phyloP scores from a whole-genome alignment of 2,888 invertebrate genomes.

The Sinopyrophorus schimmeli region DNA sequence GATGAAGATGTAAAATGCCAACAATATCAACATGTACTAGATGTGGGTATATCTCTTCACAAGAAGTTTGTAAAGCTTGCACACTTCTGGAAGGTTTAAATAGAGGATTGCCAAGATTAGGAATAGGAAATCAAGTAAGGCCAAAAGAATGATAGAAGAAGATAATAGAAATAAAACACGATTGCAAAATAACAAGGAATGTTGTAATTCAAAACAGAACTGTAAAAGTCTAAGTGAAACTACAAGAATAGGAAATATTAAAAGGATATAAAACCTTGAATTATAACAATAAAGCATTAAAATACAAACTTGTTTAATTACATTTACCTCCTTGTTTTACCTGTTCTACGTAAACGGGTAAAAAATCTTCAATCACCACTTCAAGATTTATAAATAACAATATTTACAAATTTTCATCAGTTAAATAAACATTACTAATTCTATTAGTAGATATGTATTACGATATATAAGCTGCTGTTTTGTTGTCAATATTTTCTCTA shows the following conservation, averaged over 20 bases:
- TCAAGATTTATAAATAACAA: slow-evolving; percentile 1
- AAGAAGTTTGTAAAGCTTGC: slow-evolving; percentile 95
- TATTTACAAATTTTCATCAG: neutral
- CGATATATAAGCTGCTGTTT: slow-evolving; percentile 76
- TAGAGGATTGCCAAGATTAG: slow-evolving; percentile 85
- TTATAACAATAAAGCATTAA: neutral
- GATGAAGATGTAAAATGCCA: slow-evolving; percentile 84
- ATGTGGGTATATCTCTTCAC: slow-evolving; percentile 92
- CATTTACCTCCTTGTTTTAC: neutral
- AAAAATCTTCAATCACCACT: too few species aligned
- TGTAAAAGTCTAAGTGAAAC: too few species aligned
- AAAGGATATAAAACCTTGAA: neutral
- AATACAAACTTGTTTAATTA: neutral
- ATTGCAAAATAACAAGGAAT: slow-evolving; percentile 10
- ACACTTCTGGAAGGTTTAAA: slow-evolving; percentile 94
- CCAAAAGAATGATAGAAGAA: slow-evolving; percentile 66
- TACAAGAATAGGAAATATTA: neutral
- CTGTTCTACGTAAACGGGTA: neutral
- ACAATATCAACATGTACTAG: slow-evolving; percentile 76
- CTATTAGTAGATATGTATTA: slow-evolving; percentile 49
- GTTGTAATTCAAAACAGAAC: neutral
- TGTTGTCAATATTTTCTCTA: slow-evolving; percentile 67
- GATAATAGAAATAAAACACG: slow-evolving; percentile 17
- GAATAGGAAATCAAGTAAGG: slow-evolving; percentile 86
- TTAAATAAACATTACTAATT: neutral